Conservation (phyloP, 2,113 vertebrate genomes). For the Mesocricetus auratus region DNA sequence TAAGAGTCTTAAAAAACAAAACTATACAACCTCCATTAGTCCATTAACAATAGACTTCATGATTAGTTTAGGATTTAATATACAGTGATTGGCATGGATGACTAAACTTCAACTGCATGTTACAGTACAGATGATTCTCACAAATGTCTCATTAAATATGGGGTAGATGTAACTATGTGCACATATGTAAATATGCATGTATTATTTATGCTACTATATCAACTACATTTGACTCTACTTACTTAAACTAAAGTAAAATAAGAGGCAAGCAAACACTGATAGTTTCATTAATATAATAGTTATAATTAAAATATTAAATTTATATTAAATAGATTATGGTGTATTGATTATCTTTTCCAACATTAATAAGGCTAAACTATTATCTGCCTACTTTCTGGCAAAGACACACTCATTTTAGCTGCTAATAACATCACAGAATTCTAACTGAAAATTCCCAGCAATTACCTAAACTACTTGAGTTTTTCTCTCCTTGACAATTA, state of each 20-base stretch:
- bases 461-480: neutral
- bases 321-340: neutral
- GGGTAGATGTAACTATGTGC: neutral
- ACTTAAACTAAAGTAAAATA: neutral
- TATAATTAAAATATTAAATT: conserved; percentile 27
- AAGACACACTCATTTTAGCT: neutral
- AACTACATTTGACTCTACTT: neutral
- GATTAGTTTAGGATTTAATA: neutral
- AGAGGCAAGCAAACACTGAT: neutral
- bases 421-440: neutral
- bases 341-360: conserved; percentile 35
- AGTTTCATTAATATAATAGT: neutral
- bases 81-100: neutral
- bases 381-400: neutral
- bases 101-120: neutral
- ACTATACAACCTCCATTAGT: neutral
- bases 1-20: neutral
- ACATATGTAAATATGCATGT: neutral
- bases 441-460: neutral
- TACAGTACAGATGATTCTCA: neutral
- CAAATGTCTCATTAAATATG: neutral
- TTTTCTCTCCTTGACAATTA: neutral
- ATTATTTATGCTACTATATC: neutral
- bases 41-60: neutral
- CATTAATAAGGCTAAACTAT: conserved; percentile 6